Base-by-base conservation (phyloP, 2,888 invertebrate genomes). In the Nomada ferruginata region DNA sequence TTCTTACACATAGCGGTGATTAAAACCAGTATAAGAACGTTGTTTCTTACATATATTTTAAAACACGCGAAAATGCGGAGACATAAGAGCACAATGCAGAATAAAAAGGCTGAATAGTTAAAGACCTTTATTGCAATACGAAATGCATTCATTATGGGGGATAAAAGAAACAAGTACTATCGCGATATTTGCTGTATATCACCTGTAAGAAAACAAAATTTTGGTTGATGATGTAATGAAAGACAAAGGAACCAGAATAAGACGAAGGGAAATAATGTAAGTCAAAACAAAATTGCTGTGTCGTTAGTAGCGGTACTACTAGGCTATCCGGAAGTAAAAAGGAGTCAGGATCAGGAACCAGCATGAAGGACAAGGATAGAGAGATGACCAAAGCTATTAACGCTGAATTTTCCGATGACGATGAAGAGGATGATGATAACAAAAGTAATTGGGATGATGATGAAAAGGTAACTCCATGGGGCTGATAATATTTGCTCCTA, bases 281-380 rank as follows among this genome's bases (percentile, higher is more conserved):
- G 87, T 92, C 90, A 92, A 92, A 90, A 91, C 88, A 90, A 90
- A 90, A 93, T 93, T 93, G 92, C 89, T 92, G 91, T 92, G 91
- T 92, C 91, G 91, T 91, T 92, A 92, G 92, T 91, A 92, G 92
- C 91, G 92, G 92, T 91, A 92, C 92, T 88, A 90, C 91, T 92
- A 93, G 93, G 91, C 91, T 93, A 89, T 90, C 93, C 89, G 92
- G 93, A 90, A 93, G 93, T 92, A 93, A 93, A 92, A 93, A 93
- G 93, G 93, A 93, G 85, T 87, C 92, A 70, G 92, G 91, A 87
- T 90, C 92, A 61, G 89, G 91, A 77, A 89, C 90, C 89, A 93
- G 91, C 90, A 90, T 93, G 88, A 93, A 93, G 92, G 92, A 92
- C 91, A 92, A 92, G 92, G 93, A 93, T 91, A 93, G 93, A 92